Percentiles rank a stretch among this genome's conserved stretches.
Evolutionary conservation across 2,797 vertebrate genomes (phyloP).

Genomic region (Pangasius mekongensis): DNA sequence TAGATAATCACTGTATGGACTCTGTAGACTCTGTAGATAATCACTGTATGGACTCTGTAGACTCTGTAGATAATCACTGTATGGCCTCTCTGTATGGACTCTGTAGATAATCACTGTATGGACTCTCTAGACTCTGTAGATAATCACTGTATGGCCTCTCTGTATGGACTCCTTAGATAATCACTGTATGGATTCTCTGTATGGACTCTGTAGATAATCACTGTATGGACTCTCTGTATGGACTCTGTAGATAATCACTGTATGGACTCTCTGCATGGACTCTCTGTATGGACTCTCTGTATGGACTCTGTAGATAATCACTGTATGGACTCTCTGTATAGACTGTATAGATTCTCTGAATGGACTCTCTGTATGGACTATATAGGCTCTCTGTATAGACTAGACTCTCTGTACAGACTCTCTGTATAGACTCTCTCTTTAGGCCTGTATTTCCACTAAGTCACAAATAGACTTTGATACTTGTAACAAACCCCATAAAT

Average conservation of each 20-base stretch:
- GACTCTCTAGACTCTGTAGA: too few species aligned
- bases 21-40: neutral
- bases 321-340: too few species aligned
- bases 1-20: neutral
- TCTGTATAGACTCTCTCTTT: neutral
- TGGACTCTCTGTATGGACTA: too few species aligned
- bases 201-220: too few species aligned
- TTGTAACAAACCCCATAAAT: neutral
- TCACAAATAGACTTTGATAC: conserved; percentile 10
- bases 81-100: neutral
- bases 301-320: neutral
- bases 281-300: neutral
- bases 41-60: neutral
- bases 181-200: neutral
- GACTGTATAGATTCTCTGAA: too few species aligned
- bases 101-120: neutral
- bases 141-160: too few species aligned
- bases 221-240: too few species aligned
- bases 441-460: neutral
- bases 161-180: too few species aligned
- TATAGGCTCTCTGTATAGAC: neutral
- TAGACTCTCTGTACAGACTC: neutral
- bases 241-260: neutral
- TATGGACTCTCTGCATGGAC: neutral
- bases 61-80: neutral